Percentiles rank a stretch among this genome's conserved stretches.
Conservation (phyloP, 1,140 invertebrate species). For the Cataglyphis hispanica region DNA sequence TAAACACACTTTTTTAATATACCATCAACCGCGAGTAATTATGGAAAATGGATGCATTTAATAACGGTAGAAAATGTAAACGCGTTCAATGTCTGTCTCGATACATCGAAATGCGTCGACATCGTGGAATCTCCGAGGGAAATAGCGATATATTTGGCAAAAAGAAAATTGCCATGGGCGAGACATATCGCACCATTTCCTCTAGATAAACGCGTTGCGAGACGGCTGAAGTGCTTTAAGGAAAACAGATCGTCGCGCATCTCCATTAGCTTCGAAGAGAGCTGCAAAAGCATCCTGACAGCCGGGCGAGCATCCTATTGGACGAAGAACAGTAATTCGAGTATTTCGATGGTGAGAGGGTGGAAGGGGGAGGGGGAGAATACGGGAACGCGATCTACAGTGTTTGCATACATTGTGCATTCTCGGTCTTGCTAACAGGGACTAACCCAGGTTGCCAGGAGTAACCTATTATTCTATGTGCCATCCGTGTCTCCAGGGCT, state of each 20-base stretch:
- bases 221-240: slow-evolving; percentile 55
- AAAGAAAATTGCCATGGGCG: slow-evolving; percentile 57
- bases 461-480: slow-evolving; percentile 81
- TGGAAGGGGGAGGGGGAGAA: slow-evolving; percentile 38
- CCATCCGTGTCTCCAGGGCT: slow-evolving; percentile 80
- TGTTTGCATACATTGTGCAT: slow-evolving; percentile 82
- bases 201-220: slow-evolving; percentile 53
- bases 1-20: slow-evolving; percentile 17
- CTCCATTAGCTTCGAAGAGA: slow-evolving; percentile 54
- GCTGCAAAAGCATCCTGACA: slow-evolving; percentile 63
- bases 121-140: neutral
- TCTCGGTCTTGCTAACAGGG: slow-evolving; percentile 78
- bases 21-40: slow-evolving; percentile 4
- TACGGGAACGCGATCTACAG: slow-evolving; percentile 71
- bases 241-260: slow-evolving; percentile 55
- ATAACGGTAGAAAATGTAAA: slow-evolving; percentile 39
- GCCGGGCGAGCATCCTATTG: slow-evolving; percentile 61
- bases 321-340: slow-evolving; percentile 77
- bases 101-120: slow-evolving; percentile 39
- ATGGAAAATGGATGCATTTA: slow-evolving; percentile 22
- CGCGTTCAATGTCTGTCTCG: slow-evolving; percentile 22
- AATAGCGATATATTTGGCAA: slow-evolving; percentile 43
- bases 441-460: slow-evolving; percentile 68
- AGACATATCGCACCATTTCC: slow-evolving; percentile 58
- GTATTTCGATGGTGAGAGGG: slow-evolving; percentile 69